phyloP scores from a whole-genome alignment of 2,113 vertebrate species.

The Litocranius walleri region DNA sequence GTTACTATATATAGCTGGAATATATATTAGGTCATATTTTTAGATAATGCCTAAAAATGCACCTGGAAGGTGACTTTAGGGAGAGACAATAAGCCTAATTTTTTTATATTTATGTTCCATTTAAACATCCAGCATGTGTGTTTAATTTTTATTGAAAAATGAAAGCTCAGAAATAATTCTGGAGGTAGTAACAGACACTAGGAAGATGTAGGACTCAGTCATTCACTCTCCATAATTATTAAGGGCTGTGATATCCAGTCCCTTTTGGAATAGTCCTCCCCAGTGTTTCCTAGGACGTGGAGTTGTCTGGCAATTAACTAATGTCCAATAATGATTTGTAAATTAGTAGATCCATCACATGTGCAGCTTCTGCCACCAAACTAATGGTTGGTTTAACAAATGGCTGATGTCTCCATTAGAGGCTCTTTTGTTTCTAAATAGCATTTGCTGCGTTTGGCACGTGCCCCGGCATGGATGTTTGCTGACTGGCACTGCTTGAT shows the following conservation, averaged over 20 bases:
- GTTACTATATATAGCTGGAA: neutral
- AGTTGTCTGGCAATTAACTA: slow-evolving; percentile 47
- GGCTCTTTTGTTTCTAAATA: slow-evolving; percentile 17
- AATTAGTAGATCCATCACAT: slow-evolving; percentile 57
- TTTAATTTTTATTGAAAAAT: neutral
- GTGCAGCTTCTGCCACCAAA: slow-evolving; percentile 38
- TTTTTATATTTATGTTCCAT: neutral
- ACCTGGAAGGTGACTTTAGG: neutral
- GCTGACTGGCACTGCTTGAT: neutral
- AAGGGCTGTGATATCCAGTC: neutral
- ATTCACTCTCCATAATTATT: neutral
- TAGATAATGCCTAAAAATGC: neutral
- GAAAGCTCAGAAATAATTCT: neutral
- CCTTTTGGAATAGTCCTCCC: neutral
- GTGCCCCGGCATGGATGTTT: neutral
- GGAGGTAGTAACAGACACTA: neutral
- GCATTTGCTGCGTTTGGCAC: neutral
- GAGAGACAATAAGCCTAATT: neutral
- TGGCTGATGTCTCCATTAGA: slow-evolving; percentile 10
- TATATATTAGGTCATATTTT: neutral
- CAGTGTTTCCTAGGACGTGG: neutral
- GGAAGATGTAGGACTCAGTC: neutral
- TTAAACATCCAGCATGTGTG: neutral
- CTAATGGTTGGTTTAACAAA: slow-evolving; percentile 51
- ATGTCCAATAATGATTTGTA: slow-evolving; percentile 46